Base-by-base conservation (phyloP, 1,140 invertebrate species). In the Papilio aristodemus region DNA sequence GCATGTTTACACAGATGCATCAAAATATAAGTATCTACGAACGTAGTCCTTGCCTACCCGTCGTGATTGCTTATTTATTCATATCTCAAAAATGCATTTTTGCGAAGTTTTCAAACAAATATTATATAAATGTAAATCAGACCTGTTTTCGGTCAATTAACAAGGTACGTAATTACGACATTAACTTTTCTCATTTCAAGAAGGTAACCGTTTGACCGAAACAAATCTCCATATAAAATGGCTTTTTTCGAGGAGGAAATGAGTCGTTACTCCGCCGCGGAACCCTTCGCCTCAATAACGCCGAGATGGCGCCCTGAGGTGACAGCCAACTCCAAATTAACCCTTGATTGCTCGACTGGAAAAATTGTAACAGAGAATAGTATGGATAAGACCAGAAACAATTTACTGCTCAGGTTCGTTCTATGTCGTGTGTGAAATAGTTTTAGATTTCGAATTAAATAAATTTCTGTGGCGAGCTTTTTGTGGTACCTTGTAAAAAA, bases 291-390 rank as follows among this genome's bases (percentile, higher is more conserved):
- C 64, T 72, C 69, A 66, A 73, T 72, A 70, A 69, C 70, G 68
- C 69, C 66, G 59, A 57, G 73, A 72, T 67, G 71, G 60, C 67
- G 77, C 77, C 73, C 50, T 58, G 75, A 75, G 75, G 76, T 74
- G 78, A 76, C 69, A 71, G 76, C 67, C 70, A 41, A 70, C 71
- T 74, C 68, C 68, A 77, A 77, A 80, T 83, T 83, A 83, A 84
- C 78, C 77, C 77, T 77, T 80, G 79, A 80, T 80, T 80, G 78
- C 71, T 75, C 66, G 63, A 46, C 69, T 69, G 67, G 57, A 77
- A 79, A 79, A 79, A 77, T 72, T 41, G 10, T 46, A 58, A 54
- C 58, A 60, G n/a, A 67, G 64, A 72, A 66, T 71, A 54, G 25
- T 69, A 27, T 72, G 75, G 81, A 81, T 73, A 32, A 2, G 27